Conservation (phyloP, 2,113 vertebrate genomes). For the Mus musculus region DNA sequence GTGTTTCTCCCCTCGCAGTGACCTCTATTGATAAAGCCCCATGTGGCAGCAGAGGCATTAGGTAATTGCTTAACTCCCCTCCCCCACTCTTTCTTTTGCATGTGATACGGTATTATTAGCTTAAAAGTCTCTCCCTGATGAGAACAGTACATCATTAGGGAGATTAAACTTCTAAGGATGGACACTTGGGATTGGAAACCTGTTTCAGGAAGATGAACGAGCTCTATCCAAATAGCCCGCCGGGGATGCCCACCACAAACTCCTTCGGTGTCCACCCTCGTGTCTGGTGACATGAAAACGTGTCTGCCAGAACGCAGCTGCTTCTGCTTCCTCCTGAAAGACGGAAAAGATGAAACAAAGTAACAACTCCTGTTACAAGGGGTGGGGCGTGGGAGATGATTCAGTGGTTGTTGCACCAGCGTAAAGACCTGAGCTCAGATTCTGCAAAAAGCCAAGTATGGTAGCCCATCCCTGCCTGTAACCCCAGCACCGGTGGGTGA, state of each 20-base stretch:
- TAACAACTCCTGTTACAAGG: background rate
- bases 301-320: background rate
- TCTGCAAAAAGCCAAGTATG: background rate
- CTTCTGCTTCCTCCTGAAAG: background rate
- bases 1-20: background rate
- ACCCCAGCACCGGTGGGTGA: background rate
- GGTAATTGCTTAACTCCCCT: background rate
- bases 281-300: background rate
- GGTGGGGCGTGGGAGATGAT: background rate
- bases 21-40: background rate
- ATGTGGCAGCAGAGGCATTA: background rate
- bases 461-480: background rate
- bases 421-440: background rate
- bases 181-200: background rate
- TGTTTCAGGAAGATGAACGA: constrained; percentile 8
- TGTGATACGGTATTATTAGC: background rate
- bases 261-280: background rate
- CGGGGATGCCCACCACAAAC: background rate
- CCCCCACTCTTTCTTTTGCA: background rate
- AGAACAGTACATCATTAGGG: background rate
- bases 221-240: background rate
- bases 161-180: constrained; percentile 7
- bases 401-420: too few relatives aligned
- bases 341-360: background rate
- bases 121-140: background rate